Conservation (phyloP, 2,113 vertebrate genomes). For the Podocnemis expansa region DNA sequence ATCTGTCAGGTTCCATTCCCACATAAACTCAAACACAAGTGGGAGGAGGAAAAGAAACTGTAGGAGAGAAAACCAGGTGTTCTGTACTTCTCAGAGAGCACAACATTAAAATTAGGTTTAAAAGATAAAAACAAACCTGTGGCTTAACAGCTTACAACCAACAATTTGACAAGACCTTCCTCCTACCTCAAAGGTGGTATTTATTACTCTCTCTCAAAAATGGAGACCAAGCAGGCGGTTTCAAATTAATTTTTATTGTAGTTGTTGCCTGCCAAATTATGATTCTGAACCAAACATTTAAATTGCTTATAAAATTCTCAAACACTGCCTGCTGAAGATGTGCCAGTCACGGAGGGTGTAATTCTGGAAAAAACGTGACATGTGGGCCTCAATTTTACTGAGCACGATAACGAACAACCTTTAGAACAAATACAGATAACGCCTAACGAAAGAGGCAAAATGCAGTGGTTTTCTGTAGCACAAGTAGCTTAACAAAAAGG, state of each 20-base stretch:
- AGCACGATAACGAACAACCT: rapidly evolving
- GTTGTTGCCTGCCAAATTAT: neutral
- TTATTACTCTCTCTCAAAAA: neutral
- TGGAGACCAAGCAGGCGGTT: neutral
- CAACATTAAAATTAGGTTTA: neutral
- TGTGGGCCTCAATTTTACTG: neutral
- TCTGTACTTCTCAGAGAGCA: neutral
- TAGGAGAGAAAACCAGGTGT: neutral
- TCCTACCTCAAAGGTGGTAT: neutral
- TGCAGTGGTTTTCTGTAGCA: neutral
- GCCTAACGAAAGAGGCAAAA: rapidly evolving
- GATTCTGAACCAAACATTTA: neutral
- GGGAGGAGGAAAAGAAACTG: neutral
- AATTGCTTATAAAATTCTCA: neutral
- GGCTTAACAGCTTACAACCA: neutral
- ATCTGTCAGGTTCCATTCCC: neutral
- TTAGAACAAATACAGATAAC: neutral
- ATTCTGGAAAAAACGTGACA: no score
- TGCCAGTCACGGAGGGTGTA: rapidly evolving
- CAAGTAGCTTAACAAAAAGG: neutral
- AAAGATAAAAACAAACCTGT: neutral
- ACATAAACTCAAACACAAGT: neutral
- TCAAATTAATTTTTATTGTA: neutral
- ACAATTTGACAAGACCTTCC: neutral
- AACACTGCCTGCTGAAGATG: neutral